Evolutionary conservation across 2,888 invertebrate genomes (phyloP), one percentile per base, ranked within the genome.

Genomic region (Lasioglossum calceatum): DNA sequence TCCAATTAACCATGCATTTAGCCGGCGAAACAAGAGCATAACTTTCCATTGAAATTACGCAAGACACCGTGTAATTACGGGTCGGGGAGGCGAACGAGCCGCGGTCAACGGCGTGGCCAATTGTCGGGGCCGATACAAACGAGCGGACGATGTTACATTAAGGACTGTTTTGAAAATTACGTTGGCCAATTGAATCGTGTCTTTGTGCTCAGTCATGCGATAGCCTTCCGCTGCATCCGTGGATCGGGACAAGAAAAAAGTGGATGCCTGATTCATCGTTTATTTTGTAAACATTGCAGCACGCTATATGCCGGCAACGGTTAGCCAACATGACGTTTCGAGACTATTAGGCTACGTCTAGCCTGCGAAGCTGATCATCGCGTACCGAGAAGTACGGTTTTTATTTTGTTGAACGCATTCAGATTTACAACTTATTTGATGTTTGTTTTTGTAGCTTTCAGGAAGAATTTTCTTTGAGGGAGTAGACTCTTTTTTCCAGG

Each of bases 31-130:
- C 75, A 79, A 64, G 72, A 85, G 75, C 71, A 75, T 73, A 84
- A 76, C 86, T 85, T 86, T 85, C 86, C 78, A 86, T 78, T 16
- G 81, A 76, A 78, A 78, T 86, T 78, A 67, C 78, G 85, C 82
- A 86, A 86, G 50, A 36, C 71, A 77, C 74, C 54, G 84, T 79
- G 79, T 75, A 79, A 84, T 85, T 79, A 75, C 70, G 36, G 19
- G 54, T 10, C 64, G 70, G 70, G 10, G 19, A 39, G 2, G 7
- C 32, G 54, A 79, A 77, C 39, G 10, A 16, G 61, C 44, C 77
- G 54, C 77, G 74, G 80, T 74, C n/a, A n/a, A 54, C 54, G 54
- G 23, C 54, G 23, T 27, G 39, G n/a, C 23, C 8, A 54, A 71
- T 71, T 36, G 32, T n/a, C 54, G 27, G 27, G 61, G n/a, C 27